Conservation (phyloP, 2,888 invertebrate species). For the Heteromurus nitidus region DNA sequence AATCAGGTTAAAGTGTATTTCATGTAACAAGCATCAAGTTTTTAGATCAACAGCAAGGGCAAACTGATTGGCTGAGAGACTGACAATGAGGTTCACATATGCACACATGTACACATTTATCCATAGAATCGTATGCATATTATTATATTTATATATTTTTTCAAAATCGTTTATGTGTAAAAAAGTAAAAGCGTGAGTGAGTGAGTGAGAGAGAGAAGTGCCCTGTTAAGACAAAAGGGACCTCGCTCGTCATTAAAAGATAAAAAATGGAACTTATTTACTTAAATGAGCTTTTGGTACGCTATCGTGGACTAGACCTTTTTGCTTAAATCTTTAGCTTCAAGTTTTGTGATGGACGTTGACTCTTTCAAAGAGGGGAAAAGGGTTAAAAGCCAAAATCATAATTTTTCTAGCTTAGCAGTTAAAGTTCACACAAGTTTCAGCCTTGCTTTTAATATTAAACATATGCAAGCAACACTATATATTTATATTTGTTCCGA, state of each 20-base stretch:
- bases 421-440: constrained; percentile 1
- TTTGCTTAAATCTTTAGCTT: constrained; percentile 8
- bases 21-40: constrained; percentile 43
- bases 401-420: background rate
- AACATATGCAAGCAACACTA: background rate
- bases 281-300: background rate
- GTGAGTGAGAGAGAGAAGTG: too few relatives aligned
- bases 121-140: too few relatives aligned
- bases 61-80: constrained; percentile 27
- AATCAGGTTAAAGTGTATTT: constrained; percentile 59
- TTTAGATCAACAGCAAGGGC: constrained; percentile 57
- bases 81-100: constrained; percentile 28
- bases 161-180: too few relatives aligned
- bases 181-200: constrained; percentile 44
- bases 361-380: constrained; percentile 14
- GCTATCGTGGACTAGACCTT: constrained; percentile 17
- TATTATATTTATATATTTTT: too few relatives aligned
- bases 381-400: background rate
- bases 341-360: constrained; percentile 2
- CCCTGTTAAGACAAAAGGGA: constrained; percentile 46
- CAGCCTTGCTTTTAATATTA: background rate
- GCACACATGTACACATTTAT: background rate
- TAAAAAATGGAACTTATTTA: constrained; percentile 21
- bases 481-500: background rate
- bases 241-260: constrained; percentile 51